Evolutionary conservation across 1,140 invertebrate species (phyloP).

Genomic region (Pectinophora gossypiella): DNA sequence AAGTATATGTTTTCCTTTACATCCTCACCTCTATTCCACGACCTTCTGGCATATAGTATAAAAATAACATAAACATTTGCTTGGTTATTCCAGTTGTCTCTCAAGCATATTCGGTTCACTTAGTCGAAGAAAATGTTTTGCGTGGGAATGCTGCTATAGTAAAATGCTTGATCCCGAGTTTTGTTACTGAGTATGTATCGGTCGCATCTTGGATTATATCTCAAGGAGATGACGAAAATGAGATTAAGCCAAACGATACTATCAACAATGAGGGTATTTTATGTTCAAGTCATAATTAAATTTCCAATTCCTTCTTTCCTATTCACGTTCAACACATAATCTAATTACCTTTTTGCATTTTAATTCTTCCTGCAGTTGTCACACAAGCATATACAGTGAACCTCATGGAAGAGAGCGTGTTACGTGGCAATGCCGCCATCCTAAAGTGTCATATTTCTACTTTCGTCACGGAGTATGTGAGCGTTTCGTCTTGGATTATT

Average conservation of each 20-base stretch:
- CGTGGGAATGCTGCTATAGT: slow-evolving; percentile 91
- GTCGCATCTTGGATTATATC: slow-evolving; percentile 90
- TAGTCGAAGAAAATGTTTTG: slow-evolving; percentile 93
- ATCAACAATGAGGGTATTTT: slow-evolving; percentile 42
- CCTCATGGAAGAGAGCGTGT: slow-evolving; percentile 92
- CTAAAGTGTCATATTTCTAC: slow-evolving; percentile 95
- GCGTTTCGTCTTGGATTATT: slow-evolving; percentile 90
- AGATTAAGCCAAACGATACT: slow-evolving; percentile 47
- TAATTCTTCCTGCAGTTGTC: slow-evolving; percentile 83
- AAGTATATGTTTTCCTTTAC: slow-evolving; percentile 78
- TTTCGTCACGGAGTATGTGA: slow-evolving; percentile 93
- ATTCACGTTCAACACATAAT: neutral
- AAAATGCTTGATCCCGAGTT: slow-evolving; percentile 94
- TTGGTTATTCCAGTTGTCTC: slow-evolving; percentile 85
- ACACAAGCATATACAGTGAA: slow-evolving; percentile 91
- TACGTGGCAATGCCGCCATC: slow-evolving; percentile 91
- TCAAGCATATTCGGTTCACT: slow-evolving; percentile 85
- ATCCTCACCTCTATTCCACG: slow-evolving; percentile 26
- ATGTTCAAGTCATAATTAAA: neutral
- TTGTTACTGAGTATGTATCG: slow-evolving; percentile 91
- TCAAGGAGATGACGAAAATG: slow-evolving; percentile 70
- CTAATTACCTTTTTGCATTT: slow-evolving; percentile 16
- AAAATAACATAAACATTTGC: neutral
- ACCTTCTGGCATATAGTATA: neutral
- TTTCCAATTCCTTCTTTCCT: slow-evolving; percentile 7